Evolutionary conservation across 2,797 vertebrate genomes (phyloP).

Genomic region (Myiotriccus ornatus): DNA sequence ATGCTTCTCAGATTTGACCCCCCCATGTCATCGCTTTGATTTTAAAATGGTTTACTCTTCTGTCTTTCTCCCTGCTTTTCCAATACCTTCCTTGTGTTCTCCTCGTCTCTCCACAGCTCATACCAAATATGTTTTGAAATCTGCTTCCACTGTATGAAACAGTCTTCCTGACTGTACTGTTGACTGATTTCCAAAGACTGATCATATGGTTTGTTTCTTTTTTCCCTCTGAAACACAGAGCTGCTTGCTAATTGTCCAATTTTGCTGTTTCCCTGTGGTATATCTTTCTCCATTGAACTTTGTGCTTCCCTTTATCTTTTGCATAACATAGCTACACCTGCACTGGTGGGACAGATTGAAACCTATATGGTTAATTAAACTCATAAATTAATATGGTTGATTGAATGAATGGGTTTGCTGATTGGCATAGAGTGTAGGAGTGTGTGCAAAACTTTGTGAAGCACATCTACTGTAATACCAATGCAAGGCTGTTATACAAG

Average conservation of each 20-base stretch:
- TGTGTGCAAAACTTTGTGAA: neutral
- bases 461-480: neutral
- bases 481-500: neutral
- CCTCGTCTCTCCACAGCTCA: neutral
- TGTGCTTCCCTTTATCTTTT: neutral
- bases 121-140: neutral
- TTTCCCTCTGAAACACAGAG: neutral
- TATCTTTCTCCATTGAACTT: neutral
- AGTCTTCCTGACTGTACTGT: neutral
- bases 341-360: neutral
- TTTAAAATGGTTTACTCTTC: neutral
- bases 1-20: neutral
- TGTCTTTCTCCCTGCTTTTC: neutral
- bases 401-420: neutral
- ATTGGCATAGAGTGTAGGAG: neutral
- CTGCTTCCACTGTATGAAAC: neutral
- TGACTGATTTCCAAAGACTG: neutral
- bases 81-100: neutral
- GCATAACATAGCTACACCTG: neutral
- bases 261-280: neutral
- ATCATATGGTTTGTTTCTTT: neutral
- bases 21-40: neutral
- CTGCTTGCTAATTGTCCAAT: neutral
- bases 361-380: neutral
- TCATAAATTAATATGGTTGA: neutral